Conservation (phyloP, 1,140 invertebrate species). For the Yoshiicerus persimilis region DNA sequence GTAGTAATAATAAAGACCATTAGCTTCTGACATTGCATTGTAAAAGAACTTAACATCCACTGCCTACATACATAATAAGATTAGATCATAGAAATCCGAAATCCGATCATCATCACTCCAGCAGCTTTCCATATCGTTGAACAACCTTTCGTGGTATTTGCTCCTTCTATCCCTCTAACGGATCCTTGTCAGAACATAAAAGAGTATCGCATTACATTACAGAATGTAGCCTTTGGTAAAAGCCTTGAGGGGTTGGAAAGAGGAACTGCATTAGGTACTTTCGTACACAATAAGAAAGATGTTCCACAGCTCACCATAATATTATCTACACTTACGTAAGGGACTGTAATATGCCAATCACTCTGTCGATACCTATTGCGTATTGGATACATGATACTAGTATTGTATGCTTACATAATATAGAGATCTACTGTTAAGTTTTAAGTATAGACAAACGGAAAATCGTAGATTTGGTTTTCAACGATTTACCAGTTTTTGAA, state of each 20-base stretch:
- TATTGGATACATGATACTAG: background rate
- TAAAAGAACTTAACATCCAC: background rate
- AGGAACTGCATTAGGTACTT: background rate
- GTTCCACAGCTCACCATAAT: background rate
- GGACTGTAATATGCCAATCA: background rate
- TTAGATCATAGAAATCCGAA: background rate
- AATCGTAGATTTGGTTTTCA: background rate
- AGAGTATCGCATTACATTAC: background rate
- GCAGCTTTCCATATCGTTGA: slow-evolving; percentile 2
- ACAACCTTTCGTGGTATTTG: background rate
- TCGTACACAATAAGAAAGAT: background rate
- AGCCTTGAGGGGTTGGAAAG: background rate
- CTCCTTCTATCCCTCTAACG: background rate
- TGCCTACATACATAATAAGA: background rate
- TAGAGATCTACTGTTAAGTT: too few relatives aligned
- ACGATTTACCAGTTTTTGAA: too few relatives aligned
- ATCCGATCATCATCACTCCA: slow-evolving; percentile 15
- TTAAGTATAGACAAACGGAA: too few relatives aligned
- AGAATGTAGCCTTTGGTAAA: background rate
- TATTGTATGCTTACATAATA: too few relatives aligned
- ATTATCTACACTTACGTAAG: background rate
- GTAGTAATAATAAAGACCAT: background rate
- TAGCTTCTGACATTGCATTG: background rate
- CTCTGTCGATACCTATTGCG: background rate
- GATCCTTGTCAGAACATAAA: background rate